Base-by-base conservation (phyloP, 2,797 vertebrate species). In the Paratrypauchen microcephalus region DNA sequence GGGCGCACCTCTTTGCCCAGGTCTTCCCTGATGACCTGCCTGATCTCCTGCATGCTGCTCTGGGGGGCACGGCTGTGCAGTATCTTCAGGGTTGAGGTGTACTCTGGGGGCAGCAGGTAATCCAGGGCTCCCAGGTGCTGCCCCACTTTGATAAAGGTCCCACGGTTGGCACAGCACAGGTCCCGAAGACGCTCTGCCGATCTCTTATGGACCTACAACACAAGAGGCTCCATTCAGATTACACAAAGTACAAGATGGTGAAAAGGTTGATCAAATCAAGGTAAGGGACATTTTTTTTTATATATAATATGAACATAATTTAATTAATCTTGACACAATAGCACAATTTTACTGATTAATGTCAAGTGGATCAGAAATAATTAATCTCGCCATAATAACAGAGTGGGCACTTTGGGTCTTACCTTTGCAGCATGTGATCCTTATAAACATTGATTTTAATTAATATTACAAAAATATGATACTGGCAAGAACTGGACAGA, bases 101-200 rank as follows among this genome's bases (percentile, higher is more conserved):
- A 99, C 86, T 99, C 97, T 70, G 95, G 93, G 0, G 97, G 97
- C 65, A 99, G 89, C 71, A 99, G 93, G 86, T 99, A 99, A 79
- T 99, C 97, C 72, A 99, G 92, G 0, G 96, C 96, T 1, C 96
- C 97, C 9, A 99, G 90, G 85, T 99, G 97, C 88, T 99, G 97
- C 3, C 97, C 97, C 79, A 99, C 95, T 89, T 99, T 99, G 88
- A 99, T 98, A 91, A 97, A 99, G 4, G 97, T 99, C 48, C 97
- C 97, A 72, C 97, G 85, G 88, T 99, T 99, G 76, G 95, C 94
- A 24, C 96, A 97, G 89, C 97, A 99, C 80, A 99, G 85, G 66
- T 97, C 94, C 58, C 94, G 90, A 24, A 99, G 95, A 36, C 95
- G 96, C 81, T 94, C 92, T 0, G 97, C 97, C 0, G 96, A 99